These are phyloP conservation scores for Lepidiolamprologus cunningtoni DNA, from an alignment of 2,113 vertebrate species.

Conservation along the genomic window DNA sequence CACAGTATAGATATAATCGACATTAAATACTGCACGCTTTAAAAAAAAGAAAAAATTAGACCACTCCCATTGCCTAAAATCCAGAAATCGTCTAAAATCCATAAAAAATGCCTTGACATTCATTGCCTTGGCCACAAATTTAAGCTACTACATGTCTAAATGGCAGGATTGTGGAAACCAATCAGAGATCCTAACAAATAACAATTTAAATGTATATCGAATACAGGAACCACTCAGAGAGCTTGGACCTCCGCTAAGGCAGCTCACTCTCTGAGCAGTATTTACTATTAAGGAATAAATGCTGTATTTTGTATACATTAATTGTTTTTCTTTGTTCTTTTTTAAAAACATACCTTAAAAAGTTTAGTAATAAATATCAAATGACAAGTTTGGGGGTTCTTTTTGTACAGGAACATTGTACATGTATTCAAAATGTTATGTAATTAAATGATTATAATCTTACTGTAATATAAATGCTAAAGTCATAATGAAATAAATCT, in stretches of 20 bases:
- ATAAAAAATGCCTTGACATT: not conserved
- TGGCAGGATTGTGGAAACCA: not conserved
- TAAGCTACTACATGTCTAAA: not conserved
- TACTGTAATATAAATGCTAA: not conserved
- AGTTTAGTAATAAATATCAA: not conserved
- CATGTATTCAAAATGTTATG: not conserved
- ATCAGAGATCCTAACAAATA: not conserved
- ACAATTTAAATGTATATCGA: not conserved
- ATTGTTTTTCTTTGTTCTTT: not conserved
- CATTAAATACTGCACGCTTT: no score
- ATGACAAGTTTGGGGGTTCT: fast-evolving
- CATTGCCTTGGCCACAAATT: not conserved
- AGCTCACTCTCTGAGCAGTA: not conserved
- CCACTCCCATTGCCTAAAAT: not conserved
- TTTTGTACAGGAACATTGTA: not conserved
- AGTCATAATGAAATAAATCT: not conserved
- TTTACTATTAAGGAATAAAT: not conserved
- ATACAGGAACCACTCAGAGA: not conserved
- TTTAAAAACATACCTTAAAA: not conserved
- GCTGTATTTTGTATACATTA: not conserved
- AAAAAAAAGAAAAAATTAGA: not conserved
- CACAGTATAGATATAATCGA: no score
- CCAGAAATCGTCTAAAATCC: not conserved
- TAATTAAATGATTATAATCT: not conserved
- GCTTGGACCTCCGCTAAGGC: not conserved